These are phyloP conservation scores for Volucella inflata DNA, from an alignment of 2,888 invertebrate species.

Conservation along the genomic window DNA sequence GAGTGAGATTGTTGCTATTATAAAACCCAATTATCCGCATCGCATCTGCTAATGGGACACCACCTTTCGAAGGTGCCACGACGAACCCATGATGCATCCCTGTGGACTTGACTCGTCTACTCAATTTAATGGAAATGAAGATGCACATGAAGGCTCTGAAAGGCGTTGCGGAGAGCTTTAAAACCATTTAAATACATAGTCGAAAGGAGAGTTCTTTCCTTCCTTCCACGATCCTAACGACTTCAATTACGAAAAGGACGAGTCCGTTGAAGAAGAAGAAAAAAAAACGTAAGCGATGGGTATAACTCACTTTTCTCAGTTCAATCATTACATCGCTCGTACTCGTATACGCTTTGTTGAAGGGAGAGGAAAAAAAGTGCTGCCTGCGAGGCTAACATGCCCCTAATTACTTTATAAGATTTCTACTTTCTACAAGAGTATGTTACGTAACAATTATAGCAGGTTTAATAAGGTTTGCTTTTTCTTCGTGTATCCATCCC, in stretches of 20 bases:
- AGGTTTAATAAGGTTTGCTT: slow-evolving; percentile 73
- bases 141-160: slow-evolving; percentile 23
- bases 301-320: slow-evolving; percentile 38
- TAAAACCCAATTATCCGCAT: slow-evolving; percentile 43
- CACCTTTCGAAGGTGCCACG: slow-evolving; percentile 13
- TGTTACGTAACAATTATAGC: slow-evolving; percentile 66
- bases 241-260: not conserved
- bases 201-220: slow-evolving; percentile 57
- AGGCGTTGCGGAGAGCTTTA: slow-evolving; percentile 10
- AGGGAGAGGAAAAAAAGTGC: slow-evolving; percentile 64
- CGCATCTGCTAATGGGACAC: slow-evolving; percentile 21
- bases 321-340: slow-evolving; percentile 26
- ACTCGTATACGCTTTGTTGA: slow-evolving; percentile 2
- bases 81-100: slow-evolving; percentile 52
- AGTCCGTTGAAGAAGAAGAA: not conserved
- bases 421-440: slow-evolving; percentile 57
- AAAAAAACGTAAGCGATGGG: slow-evolving; percentile 15
- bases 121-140: slow-evolving; percentile 63
- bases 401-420: slow-evolving; percentile 74
- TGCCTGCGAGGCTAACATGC: slow-evolving; percentile 70
- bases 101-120: slow-evolving; percentile 26
- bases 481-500: slow-evolving; percentile 45
- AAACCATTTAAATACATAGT: slow-evolving; percentile 41
- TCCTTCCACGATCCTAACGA: not conserved
- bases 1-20: slow-evolving; percentile 22